Percentiles rank a stretch among this genome's conserved stretches.
phyloP scores from a whole-genome alignment of 2,888 invertebrate genomes.

The Biston betularia region DNA sequence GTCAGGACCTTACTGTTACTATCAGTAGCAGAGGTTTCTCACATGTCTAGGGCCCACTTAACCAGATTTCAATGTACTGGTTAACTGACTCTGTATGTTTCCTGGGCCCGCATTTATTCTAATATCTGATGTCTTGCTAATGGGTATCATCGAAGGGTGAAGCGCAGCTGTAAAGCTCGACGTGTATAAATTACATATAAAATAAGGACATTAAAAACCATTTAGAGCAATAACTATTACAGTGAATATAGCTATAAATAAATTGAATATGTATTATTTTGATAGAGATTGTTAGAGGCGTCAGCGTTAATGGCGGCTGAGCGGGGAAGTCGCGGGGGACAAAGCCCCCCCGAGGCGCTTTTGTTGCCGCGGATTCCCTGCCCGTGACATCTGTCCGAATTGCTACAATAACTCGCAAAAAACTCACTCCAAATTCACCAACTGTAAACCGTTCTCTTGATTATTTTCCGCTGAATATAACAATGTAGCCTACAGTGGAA shows the following conservation, averaged over 20 bases:
- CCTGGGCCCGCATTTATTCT: conserved; percentile 67
- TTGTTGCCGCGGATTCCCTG: conserved; percentile 79
- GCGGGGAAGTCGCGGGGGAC: conserved; percentile 72
- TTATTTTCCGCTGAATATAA: conserved; percentile 74
- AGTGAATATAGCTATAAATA: conserved; percentile 75
- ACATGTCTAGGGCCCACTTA: too few species aligned
- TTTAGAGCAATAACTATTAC: conserved; percentile 82
- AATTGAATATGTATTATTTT: conserved; percentile 78
- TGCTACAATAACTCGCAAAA: conserved; percentile 84
- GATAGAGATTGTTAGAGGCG: conserved; percentile 80
- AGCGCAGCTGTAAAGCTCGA: conserved; percentile 75
- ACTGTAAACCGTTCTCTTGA: conserved; percentile 71
- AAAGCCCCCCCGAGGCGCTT: conserved; percentile 82
- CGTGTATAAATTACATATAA: conserved; percentile 78
- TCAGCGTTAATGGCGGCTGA: conserved; percentile 78
- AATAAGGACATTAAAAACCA: conserved; percentile 84
- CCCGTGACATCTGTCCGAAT: conserved; percentile 84
- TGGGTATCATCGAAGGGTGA: conserved; percentile 76
- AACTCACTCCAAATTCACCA: conserved; percentile 78
- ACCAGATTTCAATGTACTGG: conserved; percentile 1
- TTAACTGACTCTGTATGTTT: conserved; percentile 50
- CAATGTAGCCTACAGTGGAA: conserved; percentile 60
- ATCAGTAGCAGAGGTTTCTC: too few species aligned
- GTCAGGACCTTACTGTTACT: not conserved
- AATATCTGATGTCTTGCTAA: conserved; percentile 80